phyloP scores from a whole-genome alignment of 2,888 invertebrate species.

The Flexamia atlantica region DNA sequence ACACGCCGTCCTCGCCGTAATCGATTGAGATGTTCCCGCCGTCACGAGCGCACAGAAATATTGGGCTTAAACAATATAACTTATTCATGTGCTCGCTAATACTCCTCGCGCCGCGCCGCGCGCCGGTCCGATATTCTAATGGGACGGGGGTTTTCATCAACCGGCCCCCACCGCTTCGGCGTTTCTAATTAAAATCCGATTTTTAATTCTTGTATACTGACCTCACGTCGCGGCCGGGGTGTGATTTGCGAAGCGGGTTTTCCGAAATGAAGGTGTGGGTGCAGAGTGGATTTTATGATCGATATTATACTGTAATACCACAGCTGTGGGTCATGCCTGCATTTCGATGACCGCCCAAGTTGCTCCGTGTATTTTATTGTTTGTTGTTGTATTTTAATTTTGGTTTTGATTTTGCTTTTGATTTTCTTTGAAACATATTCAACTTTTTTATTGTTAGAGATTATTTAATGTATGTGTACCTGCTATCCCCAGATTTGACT shows the following conservation, averaged over 20 bases:
- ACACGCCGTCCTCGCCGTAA: slow-evolving; percentile 14
- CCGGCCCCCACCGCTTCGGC: neutral
- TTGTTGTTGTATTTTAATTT: too few relatives aligned
- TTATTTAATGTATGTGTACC: too few relatives aligned
- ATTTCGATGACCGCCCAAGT: slow-evolving; percentile 9
- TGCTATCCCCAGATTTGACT: too few relatives aligned
- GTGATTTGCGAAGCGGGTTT: slow-evolving; percentile 19
- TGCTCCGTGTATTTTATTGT: neutral
- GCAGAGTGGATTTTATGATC: slow-evolving; percentile 24
- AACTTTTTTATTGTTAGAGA: too few relatives aligned
- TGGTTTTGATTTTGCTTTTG: too few relatives aligned
- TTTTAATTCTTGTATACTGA: slow-evolving; percentile 34
- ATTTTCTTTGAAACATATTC: too few relatives aligned
- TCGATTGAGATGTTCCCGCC: slow-evolving; percentile 49
- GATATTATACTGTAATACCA: slow-evolving; percentile 12
- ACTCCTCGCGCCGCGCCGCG: neutral
- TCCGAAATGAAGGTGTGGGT: slow-evolving; percentile 31
- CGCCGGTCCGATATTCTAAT: slow-evolving; percentile 18
- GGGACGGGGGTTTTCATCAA: slow-evolving; percentile 22
- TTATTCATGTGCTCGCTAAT: slow-evolving; percentile 50
- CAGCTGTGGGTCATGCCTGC: neutral
- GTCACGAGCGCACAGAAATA: slow-evolving; percentile 48
- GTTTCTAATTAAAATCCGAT: slow-evolving; percentile 41
- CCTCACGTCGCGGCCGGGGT: neutral
- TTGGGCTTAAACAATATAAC: slow-evolving; percentile 58